These are phyloP conservation scores for Platalea minor DNA, from an alignment of 2,797 vertebrate genomes.

Conservation along the genomic window DNA sequence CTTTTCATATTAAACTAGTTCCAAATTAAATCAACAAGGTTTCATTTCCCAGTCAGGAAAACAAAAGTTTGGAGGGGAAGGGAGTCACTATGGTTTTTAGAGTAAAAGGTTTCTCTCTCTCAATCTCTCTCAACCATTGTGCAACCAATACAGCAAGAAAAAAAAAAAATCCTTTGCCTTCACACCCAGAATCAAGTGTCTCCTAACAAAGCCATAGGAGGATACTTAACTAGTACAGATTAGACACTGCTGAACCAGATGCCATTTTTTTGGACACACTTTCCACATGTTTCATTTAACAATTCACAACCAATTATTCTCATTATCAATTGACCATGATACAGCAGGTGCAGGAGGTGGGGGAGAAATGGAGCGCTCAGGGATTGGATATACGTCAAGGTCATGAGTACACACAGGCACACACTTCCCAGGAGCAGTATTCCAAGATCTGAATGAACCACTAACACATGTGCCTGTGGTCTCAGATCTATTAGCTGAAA, in stretches of 20 bases:
- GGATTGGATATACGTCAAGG: neutral
- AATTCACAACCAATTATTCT: neutral
- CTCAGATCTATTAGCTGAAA: neutral
- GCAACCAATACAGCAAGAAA: neutral
- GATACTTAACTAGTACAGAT: neutral
- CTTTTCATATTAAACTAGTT: neutral
- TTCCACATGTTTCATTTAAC: neutral
- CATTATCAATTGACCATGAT: neutral
- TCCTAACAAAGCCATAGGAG: neutral
- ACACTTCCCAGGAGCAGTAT: neutral
- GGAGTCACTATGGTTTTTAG: neutral
- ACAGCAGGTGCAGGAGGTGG: slow-evolving; percentile 17
- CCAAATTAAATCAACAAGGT: neutral
- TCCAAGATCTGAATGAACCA: neutral
- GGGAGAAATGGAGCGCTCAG: neutral
- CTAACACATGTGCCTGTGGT: neutral
- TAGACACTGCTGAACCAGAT: neutral
- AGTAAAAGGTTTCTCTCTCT: neutral
- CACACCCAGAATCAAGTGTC: neutral
- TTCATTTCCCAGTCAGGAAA: neutral
- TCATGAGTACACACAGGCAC: neutral
- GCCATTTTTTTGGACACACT: neutral
- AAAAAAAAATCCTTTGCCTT: neutral
- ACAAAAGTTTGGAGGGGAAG: neutral
- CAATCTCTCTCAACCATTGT: neutral